Evolutionary conservation across 53 echinoderm and acorn worm species (phyloP), one percentile per base, ranked within the genome.

Genomic region (Glandiceps talaboti): DNA sequence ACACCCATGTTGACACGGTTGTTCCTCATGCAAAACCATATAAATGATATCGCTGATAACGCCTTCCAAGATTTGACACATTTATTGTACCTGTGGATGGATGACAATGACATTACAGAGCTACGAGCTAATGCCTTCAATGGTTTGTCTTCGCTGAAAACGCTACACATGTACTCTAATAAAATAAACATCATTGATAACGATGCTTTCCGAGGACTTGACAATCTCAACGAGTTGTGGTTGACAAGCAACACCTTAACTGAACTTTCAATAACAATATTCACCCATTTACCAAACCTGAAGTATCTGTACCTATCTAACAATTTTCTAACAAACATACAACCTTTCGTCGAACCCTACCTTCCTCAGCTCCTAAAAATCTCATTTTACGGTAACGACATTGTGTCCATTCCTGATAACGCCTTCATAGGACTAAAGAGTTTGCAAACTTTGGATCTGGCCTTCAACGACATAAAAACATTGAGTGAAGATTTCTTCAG

Each of bases 161-260:
- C 89, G 73, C 82, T 97, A 29, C 87, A 82, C 81, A 84, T 97
- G 45, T 91, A 93, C 30, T 89, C 91, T 75, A 97, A 93, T 73
- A 87, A 85, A 33, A 77, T 97, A 14, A 29, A 84, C 1, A 85
- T 83, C 32, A 81, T 87, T 26, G 76, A 79, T 33, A 79, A 85
- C 29, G 84, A 82, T 25, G 89, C 88, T 81, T 85, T 97, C 31
- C 72, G 77, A 33, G 91, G 93, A 31, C 74, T 93, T 30, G 28
- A 33, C 14, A 88, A 76, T 32, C 84, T 97, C 12, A 64, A 88
- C 1, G 92, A 97, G 33, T 79, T 97, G 0, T 92, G 93, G 30
- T 78, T 97, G 0, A 93, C 91, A 77, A 91, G 93, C 1, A 97
- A 97, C 76, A 86, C 86, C 31, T 91, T 97, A 27, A 84, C 83